Conservation (phyloP, 2,113 vertebrate species). For the Fukomys damarensis region DNA sequence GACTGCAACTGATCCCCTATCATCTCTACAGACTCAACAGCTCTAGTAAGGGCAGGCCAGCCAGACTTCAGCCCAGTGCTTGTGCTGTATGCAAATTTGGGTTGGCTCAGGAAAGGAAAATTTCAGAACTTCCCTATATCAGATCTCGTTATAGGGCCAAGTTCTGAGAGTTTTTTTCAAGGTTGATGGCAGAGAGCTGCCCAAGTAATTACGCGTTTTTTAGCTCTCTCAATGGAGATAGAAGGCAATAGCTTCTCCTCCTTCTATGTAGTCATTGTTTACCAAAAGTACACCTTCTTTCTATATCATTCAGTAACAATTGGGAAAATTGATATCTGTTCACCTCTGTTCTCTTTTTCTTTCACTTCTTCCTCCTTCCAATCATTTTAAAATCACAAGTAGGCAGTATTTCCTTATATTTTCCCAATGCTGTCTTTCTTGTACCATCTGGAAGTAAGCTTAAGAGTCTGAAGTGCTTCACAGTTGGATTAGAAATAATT, state of each 20-base stretch:
- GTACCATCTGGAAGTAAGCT: slow-evolving; percentile 1
- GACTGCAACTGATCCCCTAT: not conserved
- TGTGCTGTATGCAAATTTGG: not conserved
- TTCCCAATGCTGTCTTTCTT: not conserved
- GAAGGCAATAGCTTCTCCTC: not conserved
- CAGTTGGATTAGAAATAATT: not conserved
- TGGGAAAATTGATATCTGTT: not conserved
- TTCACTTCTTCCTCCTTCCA: not conserved
- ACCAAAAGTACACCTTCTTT: not conserved
- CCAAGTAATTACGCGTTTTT: not conserved
- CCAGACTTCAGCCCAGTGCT: not conserved
- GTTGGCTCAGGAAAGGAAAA: not conserved
- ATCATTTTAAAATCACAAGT: slow-evolving; percentile 4
- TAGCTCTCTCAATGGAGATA: not conserved
- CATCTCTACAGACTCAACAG: not conserved
- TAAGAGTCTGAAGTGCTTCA: not conserved
- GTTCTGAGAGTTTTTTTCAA: not conserved
- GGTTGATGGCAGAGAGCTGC: not conserved
- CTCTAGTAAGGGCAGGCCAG: not conserved
- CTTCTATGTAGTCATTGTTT: not conserved
- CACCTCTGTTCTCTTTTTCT: not conserved
- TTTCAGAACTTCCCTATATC: not conserved
- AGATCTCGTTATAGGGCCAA: not conserved
- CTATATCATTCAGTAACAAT: not conserved
- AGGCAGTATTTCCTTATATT: not conserved